A percentile compares a stretch with the other conserved stretches of the same genome.
Evolutionary conservation across 2,797 vertebrate species (phyloP).

Genomic region (Apogon talboti): DNA sequence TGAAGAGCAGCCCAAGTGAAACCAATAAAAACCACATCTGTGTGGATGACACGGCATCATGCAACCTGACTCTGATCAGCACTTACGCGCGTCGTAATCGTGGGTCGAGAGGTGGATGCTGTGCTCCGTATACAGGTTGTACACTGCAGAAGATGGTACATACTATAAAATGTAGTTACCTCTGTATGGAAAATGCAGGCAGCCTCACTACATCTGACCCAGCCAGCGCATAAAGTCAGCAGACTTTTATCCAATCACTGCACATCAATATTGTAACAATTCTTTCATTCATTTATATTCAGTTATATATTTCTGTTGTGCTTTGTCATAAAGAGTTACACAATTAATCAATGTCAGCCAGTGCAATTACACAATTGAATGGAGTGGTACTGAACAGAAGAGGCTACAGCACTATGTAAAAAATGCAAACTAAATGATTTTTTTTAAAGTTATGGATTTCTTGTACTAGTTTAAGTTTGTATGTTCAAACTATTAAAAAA

Average conservation of each 20-base stretch:
- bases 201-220: constrained; percentile 2
- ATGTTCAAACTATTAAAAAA: too few species aligned
- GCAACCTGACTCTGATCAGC: constrained; percentile 39
- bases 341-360: too few species aligned
- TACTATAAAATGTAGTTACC: constrained; percentile 44
- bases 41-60: constrained; percentile 26
- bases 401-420: too few species aligned
- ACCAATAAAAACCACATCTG: constrained; percentile 16
- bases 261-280: too few species aligned
- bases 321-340: too few species aligned
- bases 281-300: too few species aligned
- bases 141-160: constrained; percentile 84
- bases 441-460: too few species aligned
- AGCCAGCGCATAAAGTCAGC: not conserved
- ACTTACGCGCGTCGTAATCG: constrained; percentile 92
- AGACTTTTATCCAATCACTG: not conserved
- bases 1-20: constrained; percentile 2
- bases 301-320: too few species aligned
- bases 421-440: too few species aligned
- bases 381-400: too few species aligned
- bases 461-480: too few species aligned
- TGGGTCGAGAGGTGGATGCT: constrained; percentile 96
- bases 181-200: constrained; percentile 22
- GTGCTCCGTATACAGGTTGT: constrained; percentile 96
- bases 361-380: too few species aligned